Base-by-base conservation (phyloP, 2,113 vertebrate genomes). In the Sander vitreus region DNA sequence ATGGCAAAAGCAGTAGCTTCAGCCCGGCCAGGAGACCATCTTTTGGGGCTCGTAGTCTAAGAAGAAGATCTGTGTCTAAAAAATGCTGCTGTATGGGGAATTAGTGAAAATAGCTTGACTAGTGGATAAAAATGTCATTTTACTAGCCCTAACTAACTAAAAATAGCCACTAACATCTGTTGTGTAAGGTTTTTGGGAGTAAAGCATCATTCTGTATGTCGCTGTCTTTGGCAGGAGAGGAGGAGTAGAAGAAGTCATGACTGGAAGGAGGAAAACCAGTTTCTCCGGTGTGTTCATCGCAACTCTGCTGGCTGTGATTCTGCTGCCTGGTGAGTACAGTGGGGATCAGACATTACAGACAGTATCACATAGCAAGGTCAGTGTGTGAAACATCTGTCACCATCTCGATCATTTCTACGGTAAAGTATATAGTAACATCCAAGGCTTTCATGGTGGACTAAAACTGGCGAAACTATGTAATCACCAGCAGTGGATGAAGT, bases 261-360 rank as follows among this genome's bases (percentile, higher is more conserved):
- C 91, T 78, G 70, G 30, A 79, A 50, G 72, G 62, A 86, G 87
- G 72, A 71, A 79, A 83, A 76, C 19, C 54, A 45, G 84, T 25
- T 84, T 93, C 85, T 90, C 80, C 12, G 71, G 75, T 16, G 78
- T 93, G 62, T 74, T 92, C 21, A 7, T 87, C 8, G 36, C 87
- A 33, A 23, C 88, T 18, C 67, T 94, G 81, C 84, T 96, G 74
- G 90, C 89, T 51, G 84, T 87, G 58, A 78, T 89, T 54, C 80
- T 95, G 71, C 83, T 95, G 81, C 89, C 95, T 51, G 95, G 95
- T 96, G 86, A 96, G 94, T 91, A 69, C 16, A 23, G 5, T 3
- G 45, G 39, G 19, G 27, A n/a, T 43, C 50, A 7, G 5, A 27
- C 18, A 27, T 30, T 16, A 27, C 14, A 33, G 25, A 27, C 14